Evolutionary conservation across 2,113 vertebrate genomes (phyloP).

Genomic region (Donacobius atricapilla): DNA sequence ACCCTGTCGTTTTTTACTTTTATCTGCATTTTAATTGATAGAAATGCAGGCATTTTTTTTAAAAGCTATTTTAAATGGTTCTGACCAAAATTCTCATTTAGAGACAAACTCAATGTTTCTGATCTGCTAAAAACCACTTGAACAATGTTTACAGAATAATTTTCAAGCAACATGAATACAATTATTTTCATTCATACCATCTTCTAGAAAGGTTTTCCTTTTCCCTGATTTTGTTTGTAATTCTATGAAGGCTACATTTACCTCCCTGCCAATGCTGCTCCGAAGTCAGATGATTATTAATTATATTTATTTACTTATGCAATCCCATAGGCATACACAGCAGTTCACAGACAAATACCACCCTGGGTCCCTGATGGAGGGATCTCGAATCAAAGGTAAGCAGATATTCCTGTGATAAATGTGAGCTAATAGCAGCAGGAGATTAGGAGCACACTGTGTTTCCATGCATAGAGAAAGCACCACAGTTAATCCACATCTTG

Average conservation of each 20-base stretch:
- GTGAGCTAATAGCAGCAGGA: neutral
- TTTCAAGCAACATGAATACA: neutral
- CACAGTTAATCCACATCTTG: neutral
- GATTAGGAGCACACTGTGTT: neutral
- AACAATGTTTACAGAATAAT: neutral
- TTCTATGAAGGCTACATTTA: slow-evolving; percentile 29
- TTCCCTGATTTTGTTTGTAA: slow-evolving; percentile 43
- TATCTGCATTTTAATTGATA: neutral
- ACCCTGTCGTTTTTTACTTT: neutral
- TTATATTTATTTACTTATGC: slow-evolving; percentile 62
- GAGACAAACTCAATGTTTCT: neutral
- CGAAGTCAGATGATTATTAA: slow-evolving; percentile 57
- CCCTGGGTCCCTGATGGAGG: neutral
- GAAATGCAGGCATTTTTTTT: neutral
- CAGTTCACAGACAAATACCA: neutral
- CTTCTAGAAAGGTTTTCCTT: neutral
- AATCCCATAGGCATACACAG: slow-evolving; percentile 47
- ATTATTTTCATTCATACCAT: neutral
- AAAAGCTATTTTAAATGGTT: neutral
- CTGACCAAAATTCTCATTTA: neutral
- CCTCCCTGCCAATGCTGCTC: slow-evolving; percentile 25
- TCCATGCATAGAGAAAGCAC: neutral
- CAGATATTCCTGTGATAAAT: slow-evolving; percentile 27
- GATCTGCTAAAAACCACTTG: neutral
- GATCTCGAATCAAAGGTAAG: slow-evolving; percentile 8